phyloP scores from a whole-genome alignment of 2,797 vertebrate species.

The Pipistrellus pygmaeus region DNA sequence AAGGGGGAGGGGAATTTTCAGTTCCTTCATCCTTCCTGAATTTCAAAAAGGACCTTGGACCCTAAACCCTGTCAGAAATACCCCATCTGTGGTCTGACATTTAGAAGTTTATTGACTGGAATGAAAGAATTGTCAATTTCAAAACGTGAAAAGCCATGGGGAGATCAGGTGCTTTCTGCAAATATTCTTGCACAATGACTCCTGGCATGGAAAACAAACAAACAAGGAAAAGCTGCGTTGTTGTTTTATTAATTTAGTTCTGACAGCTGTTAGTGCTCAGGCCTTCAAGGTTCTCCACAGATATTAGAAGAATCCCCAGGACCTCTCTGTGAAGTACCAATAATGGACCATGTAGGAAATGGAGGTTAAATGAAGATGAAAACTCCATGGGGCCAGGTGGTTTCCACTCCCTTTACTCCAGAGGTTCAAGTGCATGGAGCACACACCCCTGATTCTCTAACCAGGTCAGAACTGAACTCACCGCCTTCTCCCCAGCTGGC shows the following conservation, averaged over 20 bases:
- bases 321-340: neutral
- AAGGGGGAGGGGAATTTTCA: neutral
- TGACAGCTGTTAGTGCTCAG: slow-evolving; percentile 68
- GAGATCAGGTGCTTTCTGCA: slow-evolving; percentile 19
- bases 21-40: neutral
- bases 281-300: slow-evolving; percentile 57
- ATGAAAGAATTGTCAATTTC: slow-evolving; percentile 66
- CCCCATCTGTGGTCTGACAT: slow-evolving; percentile 43
- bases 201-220: neutral
- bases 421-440: neutral
- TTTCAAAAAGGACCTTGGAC: slow-evolving; percentile 8
- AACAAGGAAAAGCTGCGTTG: neutral
- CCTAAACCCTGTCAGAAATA: neutral
- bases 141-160: slow-evolving; percentile 9
- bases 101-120: slow-evolving; percentile 67
- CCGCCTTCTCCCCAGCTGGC: neutral
- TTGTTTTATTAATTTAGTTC: slow-evolving; percentile 76
- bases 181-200: neutral
- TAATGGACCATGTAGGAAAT: neutral
- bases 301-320: slow-evolving; percentile 32
- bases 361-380: slow-evolving; percentile 32
- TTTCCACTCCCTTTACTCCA: neutral
- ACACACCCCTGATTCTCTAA: neutral
- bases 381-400: neutral
- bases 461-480: neutral